Base-by-base conservation (phyloP, 2,113 vertebrate species). In the Oryzias javanicus region DNA sequence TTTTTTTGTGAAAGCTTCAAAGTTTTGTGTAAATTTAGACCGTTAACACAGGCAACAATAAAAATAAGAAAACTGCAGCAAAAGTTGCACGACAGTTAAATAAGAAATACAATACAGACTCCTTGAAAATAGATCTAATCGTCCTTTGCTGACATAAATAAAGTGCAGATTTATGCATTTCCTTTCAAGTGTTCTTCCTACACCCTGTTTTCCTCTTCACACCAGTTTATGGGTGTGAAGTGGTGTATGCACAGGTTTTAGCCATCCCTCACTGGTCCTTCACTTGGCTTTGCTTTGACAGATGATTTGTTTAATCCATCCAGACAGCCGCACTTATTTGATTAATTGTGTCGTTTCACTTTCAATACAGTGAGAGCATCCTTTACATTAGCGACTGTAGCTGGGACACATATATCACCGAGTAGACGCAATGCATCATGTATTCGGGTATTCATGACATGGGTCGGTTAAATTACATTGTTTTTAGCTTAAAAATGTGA, bases 281-380 rank as follows among this genome's bases (percentile, higher is more conserved):
- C 46, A 25, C 8, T 22, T 19, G n/a, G 22, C 54, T 20, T 12
- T 14, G 19, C 13, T 52, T 51, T 29, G 46, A 49, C 29, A 51
- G 12, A 24, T 44, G 22, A 62, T 27, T 54, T 14, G 19, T 49
- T 49, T 10, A 42, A 24, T 53, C 51, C 0, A 58, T 63, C 15
- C 47, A 55, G 16, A 24, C 16, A 67, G 20, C 20, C 7, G 7
- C 55, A 49, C 5, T 25, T 16, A 46, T 68, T 54, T 63, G 27
- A 59, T 14, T 42, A 49, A 35, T 35, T 60, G 53, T 49, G n/a
- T 49, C 13, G 59, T 60, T 63, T 73, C 24, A 54, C 19, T 45
- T 49, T 22, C 14, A 67, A 64, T 49, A 53, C 17, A 16, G 20
- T 52, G 2, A 61, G 20, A 25, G 54, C 27, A 59, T 45, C 60